Conservation (phyloP, 2,888 invertebrate species). For the Venusia cambrica region DNA sequence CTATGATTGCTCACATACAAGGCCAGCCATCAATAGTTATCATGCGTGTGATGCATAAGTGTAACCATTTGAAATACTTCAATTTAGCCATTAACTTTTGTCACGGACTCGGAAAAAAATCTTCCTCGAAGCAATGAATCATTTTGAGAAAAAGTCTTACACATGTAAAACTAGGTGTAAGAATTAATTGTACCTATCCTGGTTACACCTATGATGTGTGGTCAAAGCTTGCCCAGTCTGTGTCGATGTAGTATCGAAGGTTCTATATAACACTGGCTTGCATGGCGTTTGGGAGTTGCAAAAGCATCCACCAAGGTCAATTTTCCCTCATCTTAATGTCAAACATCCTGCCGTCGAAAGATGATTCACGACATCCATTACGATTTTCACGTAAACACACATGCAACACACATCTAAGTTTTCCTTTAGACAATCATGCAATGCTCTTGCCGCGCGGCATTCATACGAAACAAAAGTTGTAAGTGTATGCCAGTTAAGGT, state of each 20-base stretch:
- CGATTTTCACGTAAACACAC: conserved; percentile 68
- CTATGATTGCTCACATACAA: conserved; percentile 50
- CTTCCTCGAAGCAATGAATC: too few relatives aligned
- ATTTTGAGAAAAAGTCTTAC: too few relatives aligned
- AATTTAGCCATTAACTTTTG: too few relatives aligned
- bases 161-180: too few relatives aligned
- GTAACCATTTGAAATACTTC: conserved; percentile 25
- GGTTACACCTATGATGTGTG: conserved; percentile 29
- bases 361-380: conserved; percentile 77
- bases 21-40: conserved; percentile 43
- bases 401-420: conserved; percentile 78
- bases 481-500: conserved; percentile 45
- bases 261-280: conserved; percentile 70
- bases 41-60: conserved; percentile 40
- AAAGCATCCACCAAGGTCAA: conserved; percentile 74
- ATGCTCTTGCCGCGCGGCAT: conserved; percentile 49
- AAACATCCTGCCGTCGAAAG: conserved; percentile 72
- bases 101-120: too few relatives aligned
- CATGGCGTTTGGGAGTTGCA: conserved; percentile 66
- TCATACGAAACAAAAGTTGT: conserved; percentile 33
- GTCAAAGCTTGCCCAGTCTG: conserved; percentile 39
- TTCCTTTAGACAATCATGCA: conserved; percentile 75
- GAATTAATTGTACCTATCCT: conserved; percentile 23
- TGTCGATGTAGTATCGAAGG: conserved; percentile 33
- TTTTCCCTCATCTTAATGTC: conserved; percentile 73